Evolutionary conservation across 2,888 invertebrate species (phyloP).

Genomic region (Notodonta dromedarius): DNA sequence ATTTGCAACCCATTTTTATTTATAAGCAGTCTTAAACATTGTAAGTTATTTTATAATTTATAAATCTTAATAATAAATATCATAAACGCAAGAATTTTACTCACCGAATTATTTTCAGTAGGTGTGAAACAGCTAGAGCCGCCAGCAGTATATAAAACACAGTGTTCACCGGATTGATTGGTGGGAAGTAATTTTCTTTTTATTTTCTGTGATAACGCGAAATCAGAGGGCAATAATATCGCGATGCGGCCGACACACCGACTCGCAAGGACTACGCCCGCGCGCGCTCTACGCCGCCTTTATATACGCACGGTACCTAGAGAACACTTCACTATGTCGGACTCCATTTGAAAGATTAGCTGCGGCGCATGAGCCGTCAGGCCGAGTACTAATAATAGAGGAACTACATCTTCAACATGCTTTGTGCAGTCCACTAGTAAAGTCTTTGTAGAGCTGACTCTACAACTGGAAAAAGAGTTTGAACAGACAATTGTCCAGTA

Average conservation of each 20-base stretch:
- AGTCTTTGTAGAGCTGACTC: background rate
- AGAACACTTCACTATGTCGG: constrained; percentile 48
- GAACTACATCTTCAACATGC: constrained; percentile 28
- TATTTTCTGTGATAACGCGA: constrained; percentile 26
- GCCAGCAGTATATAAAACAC: constrained; percentile 24
- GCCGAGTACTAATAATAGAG: constrained; percentile 51
- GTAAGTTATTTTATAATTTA: no score
- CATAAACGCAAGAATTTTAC: constrained; percentile 13
- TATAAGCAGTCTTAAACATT: no score
- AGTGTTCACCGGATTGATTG: constrained; percentile 32
- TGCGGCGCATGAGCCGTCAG: constrained; percentile 62
- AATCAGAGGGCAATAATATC: constrained; percentile 23
- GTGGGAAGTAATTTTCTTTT: constrained; percentile 18
- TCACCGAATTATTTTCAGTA: constrained; percentile 27
- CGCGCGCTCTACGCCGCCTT: constrained; percentile 58
- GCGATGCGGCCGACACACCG: constrained; percentile 50
- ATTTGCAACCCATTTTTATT: no score
- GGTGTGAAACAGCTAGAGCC: constrained; percentile 1
- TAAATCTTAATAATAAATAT: no score
- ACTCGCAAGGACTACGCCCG: constrained; percentile 64
- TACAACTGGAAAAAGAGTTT: background rate
- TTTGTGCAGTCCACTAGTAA: constrained; percentile 8
- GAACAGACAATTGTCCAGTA: background rate
- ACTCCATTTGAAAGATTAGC: constrained; percentile 68
- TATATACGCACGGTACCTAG: constrained; percentile 60